A percentile compares a stretch with the other conserved stretches of the same genome.
Conservation (phyloP, 2,888 invertebrate genomes). For the Diarsia dahlii region DNA sequence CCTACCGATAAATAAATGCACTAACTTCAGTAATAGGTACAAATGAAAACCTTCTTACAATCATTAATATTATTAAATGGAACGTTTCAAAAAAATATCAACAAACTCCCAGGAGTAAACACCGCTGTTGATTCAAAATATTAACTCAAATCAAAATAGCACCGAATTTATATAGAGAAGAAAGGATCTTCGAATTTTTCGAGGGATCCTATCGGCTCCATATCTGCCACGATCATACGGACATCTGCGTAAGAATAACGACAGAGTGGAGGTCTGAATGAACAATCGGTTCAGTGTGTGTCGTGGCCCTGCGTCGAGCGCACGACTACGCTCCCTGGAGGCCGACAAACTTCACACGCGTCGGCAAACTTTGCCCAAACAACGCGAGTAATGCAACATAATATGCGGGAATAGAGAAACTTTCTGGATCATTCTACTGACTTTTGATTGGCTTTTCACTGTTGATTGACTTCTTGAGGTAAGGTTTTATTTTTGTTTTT, state of each 20-base stretch:
- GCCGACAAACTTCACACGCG: slow-evolving; percentile 79
- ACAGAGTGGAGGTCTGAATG: slow-evolving; percentile 85
- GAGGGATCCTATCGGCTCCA: slow-evolving; percentile 69
- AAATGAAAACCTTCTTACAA: slow-evolving; percentile 19
- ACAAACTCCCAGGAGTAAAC: slow-evolving; percentile 39
- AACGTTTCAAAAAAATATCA: slow-evolving; percentile 39
- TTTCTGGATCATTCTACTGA: slow-evolving; percentile 49
- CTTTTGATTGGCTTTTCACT: slow-evolving; percentile 58
- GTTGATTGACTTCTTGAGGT: slow-evolving; percentile 58
- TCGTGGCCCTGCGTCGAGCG: slow-evolving; percentile 79
- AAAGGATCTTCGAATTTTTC: slow-evolving; percentile 46
- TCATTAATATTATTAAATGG: slow-evolving; percentile 28
- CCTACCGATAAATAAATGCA: slow-evolving; percentile 32
- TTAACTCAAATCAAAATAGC: slow-evolving; percentile 42
- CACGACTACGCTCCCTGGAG: slow-evolving; percentile 77
- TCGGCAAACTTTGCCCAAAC: slow-evolving; percentile 69
- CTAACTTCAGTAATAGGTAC: slow-evolving; percentile 33
- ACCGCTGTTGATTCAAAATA: slow-evolving; percentile 44
- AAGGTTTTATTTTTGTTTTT: slow-evolving; percentile 36
- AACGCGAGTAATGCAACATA: slow-evolving; percentile 49
- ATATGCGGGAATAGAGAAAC: slow-evolving; percentile 44
- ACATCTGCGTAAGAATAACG: slow-evolving; percentile 90
- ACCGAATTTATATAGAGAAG: slow-evolving; percentile 3
- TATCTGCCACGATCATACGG: slow-evolving; percentile 80
- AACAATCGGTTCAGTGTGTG: slow-evolving; percentile 88